Evolutionary conservation across 2,888 invertebrate genomes (phyloP).

Genomic region (Cabera pusaria): DNA sequence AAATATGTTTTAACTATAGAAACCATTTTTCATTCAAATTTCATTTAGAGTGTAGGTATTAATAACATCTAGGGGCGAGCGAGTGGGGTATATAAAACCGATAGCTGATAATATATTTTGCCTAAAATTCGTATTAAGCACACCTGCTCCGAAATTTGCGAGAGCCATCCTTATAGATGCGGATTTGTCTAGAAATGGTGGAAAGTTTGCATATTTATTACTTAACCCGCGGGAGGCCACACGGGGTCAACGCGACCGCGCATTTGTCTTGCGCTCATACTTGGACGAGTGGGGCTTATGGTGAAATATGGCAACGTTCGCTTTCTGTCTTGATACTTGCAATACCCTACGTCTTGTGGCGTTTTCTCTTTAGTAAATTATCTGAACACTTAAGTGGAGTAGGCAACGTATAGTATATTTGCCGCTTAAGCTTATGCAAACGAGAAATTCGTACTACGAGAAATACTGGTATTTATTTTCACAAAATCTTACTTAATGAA

Average conservation of each 20-base stretch:
- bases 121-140: slow-evolving; percentile 66
- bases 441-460: too few species aligned
- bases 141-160: slow-evolving; percentile 65
- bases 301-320: slow-evolving; percentile 46
- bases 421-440: too few species aligned
- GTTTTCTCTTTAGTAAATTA: slow-evolving; percentile 1
- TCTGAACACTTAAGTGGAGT: too few species aligned
- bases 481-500: too few species aligned
- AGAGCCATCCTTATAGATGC: slow-evolving; percentile 59
- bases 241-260: slow-evolving; percentile 42
- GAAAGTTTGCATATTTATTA: slow-evolving; percentile 75
- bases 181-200: slow-evolving; percentile 66
- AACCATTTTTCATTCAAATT: too few species aligned
- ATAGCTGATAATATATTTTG: slow-evolving; percentile 56
- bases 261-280: slow-evolving; percentile 49
- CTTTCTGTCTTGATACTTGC: slow-evolving; percentile 30
- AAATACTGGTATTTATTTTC: too few species aligned
- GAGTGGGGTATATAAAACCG: slow-evolving; percentile 35
- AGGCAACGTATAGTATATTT: too few species aligned
- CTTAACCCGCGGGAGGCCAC: slow-evolving; percentile 51
- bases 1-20: too few species aligned
- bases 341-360: slow-evolving; percentile 5
- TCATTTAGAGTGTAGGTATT: slow-evolving; percentile 4
- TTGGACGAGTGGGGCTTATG: slow-evolving; percentile 44
- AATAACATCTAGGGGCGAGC: too few species aligned